These are phyloP conservation scores for Drosophila saltans DNA, from an alignment of 1,140 invertebrate genomes.

Conservation along the genomic window DNA sequence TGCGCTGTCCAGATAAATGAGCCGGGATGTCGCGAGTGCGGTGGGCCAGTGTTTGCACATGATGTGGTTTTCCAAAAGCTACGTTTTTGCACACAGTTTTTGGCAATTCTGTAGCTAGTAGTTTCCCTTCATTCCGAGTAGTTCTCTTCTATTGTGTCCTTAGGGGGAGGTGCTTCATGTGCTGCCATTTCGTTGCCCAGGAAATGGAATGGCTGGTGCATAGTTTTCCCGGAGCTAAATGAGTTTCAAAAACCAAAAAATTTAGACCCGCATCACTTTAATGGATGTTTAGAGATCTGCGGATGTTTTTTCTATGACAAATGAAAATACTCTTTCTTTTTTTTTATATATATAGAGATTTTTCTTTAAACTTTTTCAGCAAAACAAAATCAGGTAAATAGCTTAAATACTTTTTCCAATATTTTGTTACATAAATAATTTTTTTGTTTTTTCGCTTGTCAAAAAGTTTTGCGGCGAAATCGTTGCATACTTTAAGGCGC, in stretches of 20 bases:
- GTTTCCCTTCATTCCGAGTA: neutral
- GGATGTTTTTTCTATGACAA: neutral
- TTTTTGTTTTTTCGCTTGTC: slow-evolving; percentile 1
- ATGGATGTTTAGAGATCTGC: neutral
- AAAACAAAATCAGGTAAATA: no score
- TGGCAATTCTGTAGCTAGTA: no score
- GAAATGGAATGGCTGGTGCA: neutral
- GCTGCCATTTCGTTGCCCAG: no score
- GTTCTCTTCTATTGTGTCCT: neutral
- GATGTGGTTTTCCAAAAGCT: neutral
- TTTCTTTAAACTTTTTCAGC: no score
- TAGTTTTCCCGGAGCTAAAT: neutral
- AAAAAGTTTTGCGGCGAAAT: slow-evolving; percentile 2
- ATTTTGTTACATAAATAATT: neutral
- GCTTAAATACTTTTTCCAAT: neutral
- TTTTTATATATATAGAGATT: neutral
- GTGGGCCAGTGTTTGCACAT: neutral
- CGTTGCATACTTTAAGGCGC: slow-evolving; percentile 6
- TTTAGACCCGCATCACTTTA: neutral
- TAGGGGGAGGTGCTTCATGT: no score
- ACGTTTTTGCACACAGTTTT: neutral
- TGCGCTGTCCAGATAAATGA: neutral
- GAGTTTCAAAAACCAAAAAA: neutral
- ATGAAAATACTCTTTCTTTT: neutral
- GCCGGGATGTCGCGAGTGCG: slow-evolving; percentile 1